A percentile compares a stretch with the other conserved stretches of the same genome.
phyloP scores from a whole-genome alignment of 2,113 vertebrate species.

The Mola mola region DNA sequence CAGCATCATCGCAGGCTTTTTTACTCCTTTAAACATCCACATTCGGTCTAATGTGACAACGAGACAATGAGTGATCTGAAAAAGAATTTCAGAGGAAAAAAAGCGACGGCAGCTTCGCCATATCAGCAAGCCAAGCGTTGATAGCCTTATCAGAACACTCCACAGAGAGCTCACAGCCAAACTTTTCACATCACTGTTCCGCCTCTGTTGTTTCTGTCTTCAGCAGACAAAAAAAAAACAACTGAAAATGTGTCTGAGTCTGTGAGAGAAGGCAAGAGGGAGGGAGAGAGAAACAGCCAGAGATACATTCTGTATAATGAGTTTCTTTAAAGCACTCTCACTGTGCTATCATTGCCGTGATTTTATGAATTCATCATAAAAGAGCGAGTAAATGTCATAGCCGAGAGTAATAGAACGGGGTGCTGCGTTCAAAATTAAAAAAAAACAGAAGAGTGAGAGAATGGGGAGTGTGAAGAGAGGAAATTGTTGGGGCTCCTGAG shows the following conservation, averaged over 20 bases:
- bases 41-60: constrained; percentile 60
- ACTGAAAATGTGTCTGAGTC: constrained; percentile 33
- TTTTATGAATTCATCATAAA: constrained; percentile 78
- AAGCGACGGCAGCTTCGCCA: constrained; percentile 45
- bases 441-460: constrained; percentile 47
- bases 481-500: constrained; percentile 58
- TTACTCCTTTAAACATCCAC: constrained; percentile 44
- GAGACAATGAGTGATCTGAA: constrained; percentile 59
- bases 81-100: constrained; percentile 58
- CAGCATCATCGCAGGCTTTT: constrained; percentile 28
- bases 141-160: constrained; percentile 75
- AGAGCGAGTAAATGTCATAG: constrained; percentile 73
- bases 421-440: constrained; percentile 57
- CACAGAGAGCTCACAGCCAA: constrained; percentile 71
- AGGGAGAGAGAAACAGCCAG: constrained; percentile 51
- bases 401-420: constrained; percentile 54
- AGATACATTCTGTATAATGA: constrained; percentile 73
- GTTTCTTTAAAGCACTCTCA: constrained; percentile 69
- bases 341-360: constrained; percentile 60
- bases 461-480: constrained; percentile 32
- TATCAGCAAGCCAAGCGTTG: constrained; percentile 68
- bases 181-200: constrained; percentile 69
- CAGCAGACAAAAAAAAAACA: constrained; percentile 44
- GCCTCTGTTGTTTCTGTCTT: constrained; percentile 67
- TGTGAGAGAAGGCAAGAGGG: constrained; percentile 15